These are phyloP conservation scores for Brachionus rotundiformis DNA, from an alignment of 1,140 invertebrate species.

Conservation along the genomic window DNA sequence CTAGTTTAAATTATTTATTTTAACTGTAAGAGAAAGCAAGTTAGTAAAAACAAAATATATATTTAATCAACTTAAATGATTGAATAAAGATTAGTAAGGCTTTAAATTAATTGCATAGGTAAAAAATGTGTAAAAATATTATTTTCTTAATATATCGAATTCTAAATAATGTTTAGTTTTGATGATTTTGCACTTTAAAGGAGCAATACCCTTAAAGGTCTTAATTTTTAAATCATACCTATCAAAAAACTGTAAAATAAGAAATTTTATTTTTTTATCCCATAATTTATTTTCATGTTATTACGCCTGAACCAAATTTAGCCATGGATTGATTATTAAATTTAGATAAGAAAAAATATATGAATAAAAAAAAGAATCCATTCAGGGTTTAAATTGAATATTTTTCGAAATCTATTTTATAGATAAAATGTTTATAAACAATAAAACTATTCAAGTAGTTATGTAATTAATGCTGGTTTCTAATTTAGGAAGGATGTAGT, in stretches of 20 bases:
- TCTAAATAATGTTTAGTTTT: background rate
- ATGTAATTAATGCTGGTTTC: background rate
- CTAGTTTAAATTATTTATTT: no score
- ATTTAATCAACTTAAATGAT: background rate
- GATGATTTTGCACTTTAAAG: background rate
- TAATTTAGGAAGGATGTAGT: constrained; percentile 6
- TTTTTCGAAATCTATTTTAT: background rate
- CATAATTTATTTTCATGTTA: no score
- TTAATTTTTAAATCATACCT: no score
- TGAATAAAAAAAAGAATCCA: no score
- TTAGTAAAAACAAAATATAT: background rate
- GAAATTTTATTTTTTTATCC: no score
- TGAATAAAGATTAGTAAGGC: background rate
- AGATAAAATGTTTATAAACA: background rate
- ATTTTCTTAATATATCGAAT: background rate
- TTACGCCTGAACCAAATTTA: no score
- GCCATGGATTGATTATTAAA: no score
- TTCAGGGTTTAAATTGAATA: no score
- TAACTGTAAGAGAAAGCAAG: background rate
- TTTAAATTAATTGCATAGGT: background rate
- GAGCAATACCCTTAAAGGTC: no score
- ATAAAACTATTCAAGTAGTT: background rate
- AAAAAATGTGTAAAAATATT: background rate
- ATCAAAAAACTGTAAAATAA: no score
- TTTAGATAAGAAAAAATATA: no score